Evolutionary conservation across 2,888 invertebrate genomes (phyloP), one percentile per base, ranked within the genome.

Genomic region (Heliconius ismenius): DNA sequence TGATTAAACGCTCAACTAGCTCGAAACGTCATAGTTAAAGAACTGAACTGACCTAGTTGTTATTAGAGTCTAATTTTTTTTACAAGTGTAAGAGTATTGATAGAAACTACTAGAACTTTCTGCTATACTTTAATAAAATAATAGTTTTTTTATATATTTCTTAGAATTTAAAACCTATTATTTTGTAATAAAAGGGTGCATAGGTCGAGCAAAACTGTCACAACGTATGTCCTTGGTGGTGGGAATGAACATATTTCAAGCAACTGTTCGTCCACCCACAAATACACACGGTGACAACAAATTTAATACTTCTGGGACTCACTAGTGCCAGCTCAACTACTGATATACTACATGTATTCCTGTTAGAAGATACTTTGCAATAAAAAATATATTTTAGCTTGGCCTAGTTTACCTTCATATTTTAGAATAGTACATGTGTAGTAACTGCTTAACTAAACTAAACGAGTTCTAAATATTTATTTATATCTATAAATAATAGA

Each of bases 211-310:
- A 28, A 13, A 39, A 36, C 15, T 67, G n/a, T 67, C 39, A 39
- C 39, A 36, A 28, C 28, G 3, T 36, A 7, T 4, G 24, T 11
- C 54, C 54, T 54, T 54, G 69, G 69, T 32, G 11, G 28, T 54
- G 69, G 54, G 69, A 49, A 70, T 21, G 11, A 70, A 32, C 49
- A 70, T 54, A 70, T 54, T 49, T 54, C 28, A 32, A 26, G 54
- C 39, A 39, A 39, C 24, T 70, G 69, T 70, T 69, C n/a, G 43
- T 43, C 13, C 68, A 26, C 39, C 26, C 21, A 21, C 69, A 49
- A 43, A 4, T 11, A 54, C 54, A 21, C 54, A 21, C 4, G 7
- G 11, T 18, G 24, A 13, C 43, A 18, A 24, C 10, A 13, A 36
- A 68, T 43, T 43, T 39, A 58, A 58, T 58, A n/a, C 58, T n/a